Evolutionary conservation across 2,888 invertebrate genomes (phyloP).

Genomic region (Sesia bembeciformis): DNA sequence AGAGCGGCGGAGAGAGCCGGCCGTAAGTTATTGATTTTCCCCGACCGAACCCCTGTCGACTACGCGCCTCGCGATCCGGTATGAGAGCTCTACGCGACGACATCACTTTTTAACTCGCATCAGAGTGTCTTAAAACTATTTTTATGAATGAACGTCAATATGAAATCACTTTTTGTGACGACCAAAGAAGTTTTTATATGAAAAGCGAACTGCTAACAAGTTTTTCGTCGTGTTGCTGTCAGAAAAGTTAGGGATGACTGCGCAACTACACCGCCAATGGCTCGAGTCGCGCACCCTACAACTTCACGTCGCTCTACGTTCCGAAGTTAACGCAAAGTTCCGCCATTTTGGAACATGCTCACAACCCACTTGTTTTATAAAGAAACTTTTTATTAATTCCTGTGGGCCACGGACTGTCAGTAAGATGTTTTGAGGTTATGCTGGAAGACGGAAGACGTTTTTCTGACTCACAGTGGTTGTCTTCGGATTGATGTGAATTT

Average conservation of each 20-base stretch:
- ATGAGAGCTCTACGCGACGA: conserved; percentile 34
- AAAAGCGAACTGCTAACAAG: conserved; percentile 37
- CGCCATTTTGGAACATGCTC: conserved; percentile 77
- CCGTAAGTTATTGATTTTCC: conserved; percentile 76
- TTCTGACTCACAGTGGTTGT: conserved; percentile 44
- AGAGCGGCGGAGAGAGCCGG: conserved; percentile 72
- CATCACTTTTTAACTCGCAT: conserved; percentile 38
- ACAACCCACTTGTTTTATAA: conserved; percentile 76
- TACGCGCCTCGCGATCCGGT: conserved; percentile 57
- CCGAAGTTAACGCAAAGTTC: conserved; percentile 76
- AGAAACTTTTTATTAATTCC: conserved; percentile 77
- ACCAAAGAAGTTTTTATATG: conserved; percentile 27
- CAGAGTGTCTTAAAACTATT: conserved; percentile 37
- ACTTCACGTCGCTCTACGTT: conserved; percentile 73
- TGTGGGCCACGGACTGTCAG: conserved; percentile 74
- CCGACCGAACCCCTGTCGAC: conserved; percentile 66
- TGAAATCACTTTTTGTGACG: conserved; percentile 30
- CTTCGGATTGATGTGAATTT: conserved; percentile 35
- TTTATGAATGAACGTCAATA: conserved; percentile 18
- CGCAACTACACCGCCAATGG: conserved; percentile 45
- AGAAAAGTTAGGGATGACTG: conserved; percentile 63
- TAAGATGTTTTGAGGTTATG: conserved; percentile 74
- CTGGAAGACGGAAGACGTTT: conserved; percentile 55
- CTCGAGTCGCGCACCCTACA: conserved; percentile 65
- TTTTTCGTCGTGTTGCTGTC: conserved; percentile 46